Percentiles rank a stretch among this genome's conserved stretches.
Conservation (phyloP, 2,113 vertebrate genomes). For the Sisor rabdophorus region DNA sequence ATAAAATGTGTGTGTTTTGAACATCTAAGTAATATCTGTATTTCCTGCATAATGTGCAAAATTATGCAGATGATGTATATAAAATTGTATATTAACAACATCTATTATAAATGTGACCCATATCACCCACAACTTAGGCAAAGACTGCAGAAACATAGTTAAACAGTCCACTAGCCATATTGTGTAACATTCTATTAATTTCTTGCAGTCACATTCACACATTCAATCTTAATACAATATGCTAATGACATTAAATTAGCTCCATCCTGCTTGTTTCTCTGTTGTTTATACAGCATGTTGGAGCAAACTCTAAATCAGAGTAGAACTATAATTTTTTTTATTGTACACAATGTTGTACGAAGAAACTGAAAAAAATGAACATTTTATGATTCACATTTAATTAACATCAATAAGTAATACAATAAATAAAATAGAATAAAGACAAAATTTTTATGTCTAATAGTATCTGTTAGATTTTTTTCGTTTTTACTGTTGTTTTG, state of each 20-base stretch:
- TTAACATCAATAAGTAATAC: slow-evolving; percentile 20
- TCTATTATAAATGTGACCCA: too few species aligned
- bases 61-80: too few species aligned
- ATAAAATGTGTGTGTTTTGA: too few species aligned
- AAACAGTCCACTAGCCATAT: not conserved
- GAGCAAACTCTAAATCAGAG: not conserved
- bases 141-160: not conserved
- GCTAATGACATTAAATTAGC: not conserved
- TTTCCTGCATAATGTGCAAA: too few species aligned
- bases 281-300: not conserved
- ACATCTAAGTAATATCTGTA: too few species aligned
- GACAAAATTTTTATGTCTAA: not conserved
- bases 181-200: not conserved
- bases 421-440: slow-evolving; percentile 28
- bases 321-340: not conserved
- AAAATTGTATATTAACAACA: too few species aligned
- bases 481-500: not conserved
- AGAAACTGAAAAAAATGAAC: not conserved
- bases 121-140: too few species aligned
- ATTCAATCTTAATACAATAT: too few species aligned
- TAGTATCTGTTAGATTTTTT: not conserved
- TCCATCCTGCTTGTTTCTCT: not conserved
- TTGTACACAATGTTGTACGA: not conserved
- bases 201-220: not conserved
- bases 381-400: not conserved